Percentiles rank a stretch among this genome's conserved stretches.
These are phyloP conservation scores for Tenualosa thibaudeaui DNA, from an alignment of 2,797 vertebrate species.

Conservation along the genomic window DNA sequence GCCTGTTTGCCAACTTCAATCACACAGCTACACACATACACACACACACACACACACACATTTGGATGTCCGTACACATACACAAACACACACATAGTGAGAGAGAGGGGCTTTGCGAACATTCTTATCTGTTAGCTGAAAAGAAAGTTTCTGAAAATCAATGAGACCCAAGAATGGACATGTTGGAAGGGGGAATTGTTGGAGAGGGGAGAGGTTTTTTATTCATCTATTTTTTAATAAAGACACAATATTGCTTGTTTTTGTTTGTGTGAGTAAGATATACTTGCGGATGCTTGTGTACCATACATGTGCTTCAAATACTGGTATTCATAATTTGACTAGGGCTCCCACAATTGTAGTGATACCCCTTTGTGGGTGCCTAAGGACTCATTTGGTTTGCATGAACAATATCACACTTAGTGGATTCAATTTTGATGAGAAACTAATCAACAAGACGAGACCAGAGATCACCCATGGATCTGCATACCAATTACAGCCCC, in stretches of 20 bases:
- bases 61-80: not conserved
- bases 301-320: not conserved
- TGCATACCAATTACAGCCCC: not conserved
- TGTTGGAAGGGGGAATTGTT: not conserved
- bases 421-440: not conserved
- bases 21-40: not conserved
- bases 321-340: not conserved
- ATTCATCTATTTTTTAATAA: not conserved
- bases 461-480: not conserved
- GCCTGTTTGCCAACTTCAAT: not conserved
- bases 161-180: not conserved
- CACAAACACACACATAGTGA: not conserved
- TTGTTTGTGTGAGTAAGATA: not conserved
- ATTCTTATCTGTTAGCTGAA: not conserved
- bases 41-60: not conserved
- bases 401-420: slow-evolving; percentile 6
- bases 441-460: not conserved
- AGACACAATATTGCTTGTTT: not conserved
- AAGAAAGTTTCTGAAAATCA: not conserved
- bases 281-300: not conserved
- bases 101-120: not conserved
- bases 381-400: not conserved
- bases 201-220: no score
- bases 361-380: not conserved
- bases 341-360: not conserved